Evolutionary conservation across 2,888 invertebrate genomes (phyloP), one percentile per base, ranked within the genome.

Genomic region (Leucania comma): DNA sequence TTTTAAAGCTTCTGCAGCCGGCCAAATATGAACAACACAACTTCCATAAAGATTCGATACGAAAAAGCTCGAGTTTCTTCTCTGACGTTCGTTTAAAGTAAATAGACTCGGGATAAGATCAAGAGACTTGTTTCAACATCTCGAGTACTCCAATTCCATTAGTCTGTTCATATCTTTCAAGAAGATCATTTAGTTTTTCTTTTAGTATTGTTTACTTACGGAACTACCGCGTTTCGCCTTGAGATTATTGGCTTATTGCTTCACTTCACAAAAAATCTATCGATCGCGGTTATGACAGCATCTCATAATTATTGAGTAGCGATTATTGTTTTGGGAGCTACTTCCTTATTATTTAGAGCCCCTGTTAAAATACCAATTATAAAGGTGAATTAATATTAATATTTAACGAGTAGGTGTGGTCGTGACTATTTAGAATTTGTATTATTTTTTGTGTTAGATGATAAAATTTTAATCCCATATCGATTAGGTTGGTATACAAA

Each of bases 61-160:
- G 32, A 38, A 75, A 75, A 35, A 50, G 51, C 51, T 64, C 57
- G 48, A 62, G 61, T 58, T 50, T 54, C 51, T 26, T 56, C 35
- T 53, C 48, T 32, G 61, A 48, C 60, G 71, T 72, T 58, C 10
- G 32, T 35, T n/a, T 58, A 42, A 78, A 70, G 66, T 76, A 80
- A 68, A 68, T 66, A 74, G 72, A 83, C 69, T 68, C 38, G 58
- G 62, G 75, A 77, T 68, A 72, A 54, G 78, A 82, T 81, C 75
- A 83, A 77, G 78, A 67, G 75, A 72, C 53, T 73, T 59, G 56
- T 72, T 63, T 62, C 65, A 54, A 67, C 69, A 66, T 77, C 68
- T 77, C 67, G 59, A 75, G 76, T 78, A 78, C 73, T 82, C 57
- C 26, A 76, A 83, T 78, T 70, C 80, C 83, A 84, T 85, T 86